These are phyloP conservation scores for Trididemnum clinides DNA, from an alignment of 23 tunicate genomes.

Conservation along the genomic window DNA sequence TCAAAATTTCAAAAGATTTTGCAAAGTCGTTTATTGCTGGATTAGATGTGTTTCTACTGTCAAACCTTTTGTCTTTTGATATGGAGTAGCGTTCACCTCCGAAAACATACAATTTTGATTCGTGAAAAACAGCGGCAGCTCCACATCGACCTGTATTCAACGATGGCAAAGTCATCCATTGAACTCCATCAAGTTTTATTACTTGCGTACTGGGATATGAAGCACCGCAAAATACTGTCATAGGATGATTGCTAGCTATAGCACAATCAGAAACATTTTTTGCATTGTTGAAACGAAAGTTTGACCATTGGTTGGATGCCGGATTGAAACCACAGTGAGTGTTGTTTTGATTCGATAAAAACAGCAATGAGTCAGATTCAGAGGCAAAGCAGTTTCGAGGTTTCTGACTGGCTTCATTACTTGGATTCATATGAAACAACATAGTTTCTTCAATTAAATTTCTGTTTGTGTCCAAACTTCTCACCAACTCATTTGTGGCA, in stretches of 20 bases:
- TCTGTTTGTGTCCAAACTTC: neutral
- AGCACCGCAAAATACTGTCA: neutral
- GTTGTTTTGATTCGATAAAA: neutral
- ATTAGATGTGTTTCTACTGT: no score
- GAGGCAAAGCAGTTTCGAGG: neutral
- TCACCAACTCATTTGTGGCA: neutral
- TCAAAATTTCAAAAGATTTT: no score
- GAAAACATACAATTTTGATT: neutral
- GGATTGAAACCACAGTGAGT: neutral
- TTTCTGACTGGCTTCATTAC: neutral
- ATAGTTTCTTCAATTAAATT: neutral
- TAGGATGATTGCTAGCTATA: neutral
- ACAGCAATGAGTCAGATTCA: neutral
- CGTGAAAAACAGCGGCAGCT: neutral
- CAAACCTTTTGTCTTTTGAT: no score
- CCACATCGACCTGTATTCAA: neutral
- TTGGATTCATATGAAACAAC: neutral
- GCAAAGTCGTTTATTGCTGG: no score
- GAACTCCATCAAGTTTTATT: neutral
- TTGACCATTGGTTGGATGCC: neutral
- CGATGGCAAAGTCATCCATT: neutral
- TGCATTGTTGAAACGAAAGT: neutral
- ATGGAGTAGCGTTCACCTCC: constrained; percentile 9
- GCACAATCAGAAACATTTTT: neutral
- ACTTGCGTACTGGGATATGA: neutral